Evolutionary conservation across 2,113 vertebrate genomes (phyloP).

Genomic region (Sialia sialis): DNA sequence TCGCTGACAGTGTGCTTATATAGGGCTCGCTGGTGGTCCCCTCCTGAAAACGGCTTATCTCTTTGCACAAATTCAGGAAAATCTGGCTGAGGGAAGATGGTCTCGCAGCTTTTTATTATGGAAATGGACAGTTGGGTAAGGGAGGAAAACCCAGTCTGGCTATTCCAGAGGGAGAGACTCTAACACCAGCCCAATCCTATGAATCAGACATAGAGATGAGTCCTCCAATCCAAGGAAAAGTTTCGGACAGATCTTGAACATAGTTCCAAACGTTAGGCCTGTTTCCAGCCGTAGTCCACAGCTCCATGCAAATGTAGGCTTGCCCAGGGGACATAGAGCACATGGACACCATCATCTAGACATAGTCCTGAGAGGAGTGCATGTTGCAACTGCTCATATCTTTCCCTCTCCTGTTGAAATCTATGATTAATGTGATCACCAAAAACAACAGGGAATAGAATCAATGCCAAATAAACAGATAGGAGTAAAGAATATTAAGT

Average conservation of each 20-base stretch:
- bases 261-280: not conserved
- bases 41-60: not conserved
- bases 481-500: not conserved
- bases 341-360: rapidly evolving
- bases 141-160: not conserved
- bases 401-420: not conserved
- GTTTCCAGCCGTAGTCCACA: not conserved
- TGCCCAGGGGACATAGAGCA: not conserved
- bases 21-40: not conserved
- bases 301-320: not conserved
- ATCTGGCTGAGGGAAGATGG: not conserved
- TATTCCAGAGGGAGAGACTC: not conserved
- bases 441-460: not conserved
- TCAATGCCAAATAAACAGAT: not conserved
- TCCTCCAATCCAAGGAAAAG: not conserved
- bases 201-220: not conserved
- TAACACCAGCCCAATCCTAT: not conserved
- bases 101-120: not conserved
- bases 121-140: not conserved
- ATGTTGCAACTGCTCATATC: not conserved
- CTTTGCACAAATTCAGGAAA: not conserved
- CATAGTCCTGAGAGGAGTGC: rapidly evolving
- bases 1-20: not conserved
- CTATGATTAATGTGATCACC: not conserved
- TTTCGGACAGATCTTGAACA: not conserved